Conservation (phyloP, 2,888 invertebrate species). For the Alcis repandata region DNA sequence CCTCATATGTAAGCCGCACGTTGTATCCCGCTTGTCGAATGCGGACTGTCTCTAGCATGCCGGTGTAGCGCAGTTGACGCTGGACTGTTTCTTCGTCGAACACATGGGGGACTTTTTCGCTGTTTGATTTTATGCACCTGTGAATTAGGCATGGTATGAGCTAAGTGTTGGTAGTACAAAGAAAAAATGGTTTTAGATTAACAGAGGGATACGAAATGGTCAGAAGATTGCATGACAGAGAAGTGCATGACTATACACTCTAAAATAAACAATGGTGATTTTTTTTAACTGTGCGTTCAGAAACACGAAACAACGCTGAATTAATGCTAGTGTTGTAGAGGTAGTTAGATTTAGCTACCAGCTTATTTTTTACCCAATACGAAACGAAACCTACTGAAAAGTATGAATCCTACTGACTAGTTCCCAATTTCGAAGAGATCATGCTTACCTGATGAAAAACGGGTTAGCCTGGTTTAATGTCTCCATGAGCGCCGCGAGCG, state of each 20-base stretch:
- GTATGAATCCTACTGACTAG: too few relatives aligned
- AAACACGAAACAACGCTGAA: too few relatives aligned
- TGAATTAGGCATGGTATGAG: neutral
- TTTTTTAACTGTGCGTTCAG: too few relatives aligned
- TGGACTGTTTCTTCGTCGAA: slow-evolving; percentile 98
- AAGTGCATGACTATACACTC: too few relatives aligned
- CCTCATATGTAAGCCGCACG: slow-evolving; percentile 96
- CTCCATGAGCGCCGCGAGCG: slow-evolving; percentile 96
- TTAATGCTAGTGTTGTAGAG: too few relatives aligned
- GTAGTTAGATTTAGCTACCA: too few relatives aligned
- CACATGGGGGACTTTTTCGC: slow-evolving; percentile 95
- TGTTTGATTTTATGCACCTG: slow-evolving; percentile 98
- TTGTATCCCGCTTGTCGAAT: slow-evolving; percentile 98
- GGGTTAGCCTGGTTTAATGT: slow-evolving; percentile 93
- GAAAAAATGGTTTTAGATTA: too few relatives aligned
- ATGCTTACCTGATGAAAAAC: slow-evolving; percentile 83
- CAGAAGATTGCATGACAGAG: too few relatives aligned
- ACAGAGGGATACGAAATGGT: too few relatives aligned
- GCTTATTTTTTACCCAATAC: too few relatives aligned
- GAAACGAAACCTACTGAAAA: neutral
- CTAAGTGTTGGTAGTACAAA: too few relatives aligned
- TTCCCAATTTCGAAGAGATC: neutral
- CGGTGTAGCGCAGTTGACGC: slow-evolving; percentile 95
- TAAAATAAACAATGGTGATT: too few relatives aligned
- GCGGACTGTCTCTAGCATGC: slow-evolving; percentile 98